Evolutionary conservation across 2,888 invertebrate species (phyloP).

Genomic region (Myathropa florea): DNA sequence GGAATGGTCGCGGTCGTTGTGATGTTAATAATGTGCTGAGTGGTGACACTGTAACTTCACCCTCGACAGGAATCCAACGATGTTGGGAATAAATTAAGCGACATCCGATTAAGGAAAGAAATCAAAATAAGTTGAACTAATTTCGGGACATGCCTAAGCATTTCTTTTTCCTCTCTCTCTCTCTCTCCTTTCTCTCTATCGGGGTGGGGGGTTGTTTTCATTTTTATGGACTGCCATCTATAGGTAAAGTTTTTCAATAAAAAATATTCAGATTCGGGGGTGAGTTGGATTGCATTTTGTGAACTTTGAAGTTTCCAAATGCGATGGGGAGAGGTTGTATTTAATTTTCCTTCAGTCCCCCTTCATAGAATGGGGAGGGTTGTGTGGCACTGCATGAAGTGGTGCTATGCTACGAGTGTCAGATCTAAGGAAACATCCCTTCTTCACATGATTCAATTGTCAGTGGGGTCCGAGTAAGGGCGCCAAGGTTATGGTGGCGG

Average conservation of each 20-base stretch:
- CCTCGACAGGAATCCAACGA: slow-evolving; percentile 40
- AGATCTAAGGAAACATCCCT: neutral
- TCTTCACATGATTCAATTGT: neutral
- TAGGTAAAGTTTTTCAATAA: slow-evolving; percentile 63
- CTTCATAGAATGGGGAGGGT: too few relatives aligned
- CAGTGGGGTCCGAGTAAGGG: neutral
- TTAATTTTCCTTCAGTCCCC: neutral
- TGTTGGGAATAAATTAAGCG: slow-evolving; percentile 63
- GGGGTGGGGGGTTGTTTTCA: neutral
- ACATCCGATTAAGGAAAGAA: slow-evolving; percentile 62
- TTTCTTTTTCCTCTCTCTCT: slow-evolving; percentile 5
- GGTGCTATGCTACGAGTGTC: neutral
- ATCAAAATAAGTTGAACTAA: slow-evolving; percentile 68
- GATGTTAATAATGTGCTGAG: slow-evolving; percentile 67
- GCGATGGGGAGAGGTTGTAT: neutral
- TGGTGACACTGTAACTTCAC: slow-evolving; percentile 62
- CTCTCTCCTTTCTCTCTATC: neutral
- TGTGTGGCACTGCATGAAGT: neutral
- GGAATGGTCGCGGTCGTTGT: slow-evolving; percentile 20
- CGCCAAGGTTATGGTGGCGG: neutral
- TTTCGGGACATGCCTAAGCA: slow-evolving; percentile 64
- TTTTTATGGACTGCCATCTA: slow-evolving; percentile 53
- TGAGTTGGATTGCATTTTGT: neutral
- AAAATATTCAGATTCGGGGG: neutral
- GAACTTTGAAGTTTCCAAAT: neutral